Base-by-base conservation (phyloP, 2,113 vertebrate species). In the Chloropsis hardwickii region DNA sequence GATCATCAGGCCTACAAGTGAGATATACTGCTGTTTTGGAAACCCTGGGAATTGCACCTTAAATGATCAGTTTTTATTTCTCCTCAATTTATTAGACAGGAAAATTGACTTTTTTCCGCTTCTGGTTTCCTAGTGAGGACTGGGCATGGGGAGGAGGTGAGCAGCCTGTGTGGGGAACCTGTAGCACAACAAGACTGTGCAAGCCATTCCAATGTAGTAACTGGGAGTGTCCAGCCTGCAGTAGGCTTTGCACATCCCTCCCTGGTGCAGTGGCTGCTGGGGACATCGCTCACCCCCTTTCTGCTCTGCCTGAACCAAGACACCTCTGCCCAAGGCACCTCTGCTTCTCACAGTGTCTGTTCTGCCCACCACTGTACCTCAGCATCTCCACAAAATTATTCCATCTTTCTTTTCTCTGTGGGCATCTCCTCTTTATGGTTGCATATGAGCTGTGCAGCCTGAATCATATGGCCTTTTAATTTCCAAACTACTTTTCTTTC, bases 201-300 rank as follows among this genome's bases (percentile, higher is more conserved):
- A 40, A 60, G 47, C 40, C 13, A 42, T 72, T 51, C 37, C 1
- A 0, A 0, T 13, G 35, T 2, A 35, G 25, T 31, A 25, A 40
- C 48, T 33, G 62, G 48, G 56, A 57, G 8, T 2, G 0, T 39
- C 71, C 27, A 76, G 20, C 21, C 18, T n/a, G 48, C 44, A 66
- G 69, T 4, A 54, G 40, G 19, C 25, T 90, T 76, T 79, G 48
- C 35, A 45, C 8, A 3, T 42, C 66, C n/a, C 56, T 80, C 39
- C 18, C 35, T 48, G 45, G 5, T 58, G n/a, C 62, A 47, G 19
- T 12, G 27, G 11, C 45, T 48, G 23, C 81, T 54, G 57, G 31
- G n/a, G 28, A 45, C 7, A 2, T 39, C 72, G 27, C 35, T 71
- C 35, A 60, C 0, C 4, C 57, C 7, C 23, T 39, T 12, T 31